These are phyloP conservation scores for Drosophila mercatorum DNA, from an alignment of 2,888 invertebrate genomes.

Conservation along the genomic window DNA sequence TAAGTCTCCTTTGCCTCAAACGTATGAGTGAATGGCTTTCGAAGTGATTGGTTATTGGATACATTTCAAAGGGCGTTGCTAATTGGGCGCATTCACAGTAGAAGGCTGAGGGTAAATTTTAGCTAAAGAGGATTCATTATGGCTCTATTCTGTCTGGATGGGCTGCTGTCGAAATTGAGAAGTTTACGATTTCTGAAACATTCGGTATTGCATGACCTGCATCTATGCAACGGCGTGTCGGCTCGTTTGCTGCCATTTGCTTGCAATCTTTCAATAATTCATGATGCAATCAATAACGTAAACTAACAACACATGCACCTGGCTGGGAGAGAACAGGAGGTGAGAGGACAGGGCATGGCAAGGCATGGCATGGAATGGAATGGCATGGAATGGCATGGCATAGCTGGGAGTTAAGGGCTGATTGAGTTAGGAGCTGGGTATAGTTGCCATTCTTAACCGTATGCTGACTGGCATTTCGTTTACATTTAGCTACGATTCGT, in stretches of 20 bases:
- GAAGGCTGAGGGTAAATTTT: background rate
- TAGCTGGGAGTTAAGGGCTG: background rate
- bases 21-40: background rate
- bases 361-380: too few species aligned
- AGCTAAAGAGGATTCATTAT: background rate
- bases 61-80: background rate
- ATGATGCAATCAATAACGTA: slow-evolving; percentile 76
- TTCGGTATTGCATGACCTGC: slow-evolving; percentile 51
- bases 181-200: slow-evolving; percentile 19
- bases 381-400: background rate
- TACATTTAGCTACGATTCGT: slow-evolving; percentile 67
- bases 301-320: slow-evolving; percentile 64
- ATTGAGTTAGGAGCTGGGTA: slow-evolving; percentile 21
- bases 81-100: background rate
- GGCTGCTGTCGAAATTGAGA: slow-evolving; percentile 1
- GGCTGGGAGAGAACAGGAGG: background rate
- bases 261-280: slow-evolving; percentile 73
- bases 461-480: slow-evolving; percentile 56
- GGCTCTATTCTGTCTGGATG: too few species aligned
- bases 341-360: background rate
- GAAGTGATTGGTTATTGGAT: background rate
- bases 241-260: slow-evolving; percentile 46
- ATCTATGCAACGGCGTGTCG: slow-evolving; percentile 37
- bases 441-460: slow-evolving; percentile 50
- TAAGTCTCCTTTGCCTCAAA: background rate